These are phyloP conservation scores for Sterna hirundo DNA, from an alignment of 2,113 vertebrate species.

Conservation along the genomic window DNA sequence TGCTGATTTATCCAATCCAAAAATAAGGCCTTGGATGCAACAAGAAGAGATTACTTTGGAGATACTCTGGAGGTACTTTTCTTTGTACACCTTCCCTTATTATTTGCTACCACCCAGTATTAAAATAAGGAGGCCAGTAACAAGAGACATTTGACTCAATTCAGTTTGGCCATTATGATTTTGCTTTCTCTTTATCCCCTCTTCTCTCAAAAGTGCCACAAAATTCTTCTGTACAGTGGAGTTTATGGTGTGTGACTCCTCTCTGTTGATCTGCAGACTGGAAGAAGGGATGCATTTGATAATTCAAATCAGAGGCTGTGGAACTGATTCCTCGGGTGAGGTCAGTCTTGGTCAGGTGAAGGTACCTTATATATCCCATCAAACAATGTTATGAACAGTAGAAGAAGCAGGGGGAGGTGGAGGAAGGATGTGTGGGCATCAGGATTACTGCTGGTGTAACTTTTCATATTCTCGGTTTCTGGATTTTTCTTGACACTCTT, in stretches of 20 bases:
- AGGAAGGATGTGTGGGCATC: neutral
- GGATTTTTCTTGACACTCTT: neutral
- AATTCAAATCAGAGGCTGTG: accelerated
- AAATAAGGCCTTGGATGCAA: neutral
- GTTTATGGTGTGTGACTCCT: neutral
- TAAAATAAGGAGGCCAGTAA: neutral
- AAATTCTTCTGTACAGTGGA: neutral
- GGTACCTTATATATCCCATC: neutral
- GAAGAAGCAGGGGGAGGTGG: neutral
- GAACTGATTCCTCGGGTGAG: neutral
- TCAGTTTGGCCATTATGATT: neutral
- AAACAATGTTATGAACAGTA: neutral
- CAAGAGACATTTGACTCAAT: neutral
- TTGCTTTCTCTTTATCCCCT: neutral
- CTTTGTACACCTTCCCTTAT: neutral
- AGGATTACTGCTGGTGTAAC: neutral
- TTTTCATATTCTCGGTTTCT: accelerated
- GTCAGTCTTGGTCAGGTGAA: neutral
- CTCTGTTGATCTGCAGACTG: neutral
- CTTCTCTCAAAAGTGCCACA: neutral
- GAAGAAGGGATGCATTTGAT: neutral
- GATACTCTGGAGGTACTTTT: accelerated
- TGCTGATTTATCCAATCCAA: neutral
- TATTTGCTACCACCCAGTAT: neutral
- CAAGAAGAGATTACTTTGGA: neutral